Conservation (phyloP, 2,888 invertebrate species). For the Sphecodes monilicornis region DNA sequence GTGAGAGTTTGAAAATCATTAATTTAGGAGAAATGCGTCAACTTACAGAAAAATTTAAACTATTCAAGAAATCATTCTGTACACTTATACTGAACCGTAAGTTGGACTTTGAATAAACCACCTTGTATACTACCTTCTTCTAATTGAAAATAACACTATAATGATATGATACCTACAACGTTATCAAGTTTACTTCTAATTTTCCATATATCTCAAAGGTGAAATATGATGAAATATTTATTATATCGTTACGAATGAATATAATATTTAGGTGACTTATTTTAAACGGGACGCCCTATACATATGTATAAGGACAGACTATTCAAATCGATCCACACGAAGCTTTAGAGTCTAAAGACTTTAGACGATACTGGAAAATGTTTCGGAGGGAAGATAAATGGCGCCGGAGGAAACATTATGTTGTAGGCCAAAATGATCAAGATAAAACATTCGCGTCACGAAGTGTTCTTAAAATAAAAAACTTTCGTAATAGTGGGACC, state of each 20-base stretch:
- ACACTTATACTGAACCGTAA: too few species aligned
- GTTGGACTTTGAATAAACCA: too few species aligned
- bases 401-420: not conserved
- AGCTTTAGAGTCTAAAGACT: not conserved
- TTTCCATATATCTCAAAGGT: not conserved
- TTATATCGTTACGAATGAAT: not conserved
- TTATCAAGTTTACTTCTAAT: too few species aligned
- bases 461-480: not conserved
- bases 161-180: too few species aligned
- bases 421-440: not conserved
- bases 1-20: too few species aligned
- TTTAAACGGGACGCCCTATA: not conserved
- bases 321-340: not conserved
- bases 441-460: not conserved
- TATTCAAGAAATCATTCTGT: too few species aligned
- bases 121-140: too few species aligned
- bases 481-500: not conserved
- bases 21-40: too few species aligned
- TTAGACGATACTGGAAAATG: not conserved
- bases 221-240: not conserved
- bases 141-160: too few species aligned
- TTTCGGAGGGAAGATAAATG: not conserved
- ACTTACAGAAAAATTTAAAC: too few species aligned
- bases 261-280: not conserved
- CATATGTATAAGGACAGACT: not conserved